Conservation (phyloP, 2,113 vertebrate genomes). For the Grus americana region DNA sequence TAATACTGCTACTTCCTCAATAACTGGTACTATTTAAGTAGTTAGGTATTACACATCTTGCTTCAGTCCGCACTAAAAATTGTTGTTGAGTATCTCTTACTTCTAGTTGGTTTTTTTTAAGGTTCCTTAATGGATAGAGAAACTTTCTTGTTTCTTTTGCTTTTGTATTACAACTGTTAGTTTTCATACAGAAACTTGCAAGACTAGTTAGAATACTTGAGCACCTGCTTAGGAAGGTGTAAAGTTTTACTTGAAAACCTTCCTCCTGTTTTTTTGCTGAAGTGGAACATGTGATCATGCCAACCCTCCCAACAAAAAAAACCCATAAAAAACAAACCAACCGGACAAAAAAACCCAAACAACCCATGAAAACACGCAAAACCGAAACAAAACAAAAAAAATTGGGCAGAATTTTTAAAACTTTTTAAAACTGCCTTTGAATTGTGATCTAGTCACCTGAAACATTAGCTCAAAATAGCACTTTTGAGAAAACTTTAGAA, state of each 20-base stretch:
- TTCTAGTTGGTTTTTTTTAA: neutral
- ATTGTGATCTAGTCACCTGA: neutral
- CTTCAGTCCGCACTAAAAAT: neutral
- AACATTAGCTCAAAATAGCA: neutral
- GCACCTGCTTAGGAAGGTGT: accelerated
- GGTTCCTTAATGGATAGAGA: neutral
- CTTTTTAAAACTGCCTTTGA: neutral
- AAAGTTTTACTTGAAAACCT: neutral
- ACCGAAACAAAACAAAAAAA: neutral
- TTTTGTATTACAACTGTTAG: neutral
- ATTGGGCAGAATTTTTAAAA: neutral
- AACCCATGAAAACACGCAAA: neutral
- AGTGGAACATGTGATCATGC: neutral
- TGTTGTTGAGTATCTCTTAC: neutral
- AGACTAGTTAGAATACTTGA: neutral
- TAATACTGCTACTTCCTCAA: neutral
- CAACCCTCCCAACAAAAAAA: neutral
- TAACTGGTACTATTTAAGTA: neutral
- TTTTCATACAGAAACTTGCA: neutral
- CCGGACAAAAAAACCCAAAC: neutral
- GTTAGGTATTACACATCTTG: neutral
- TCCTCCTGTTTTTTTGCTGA: neutral
- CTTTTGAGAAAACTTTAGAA: neutral
- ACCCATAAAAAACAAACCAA: neutral
- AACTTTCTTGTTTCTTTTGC: neutral